These are phyloP conservation scores for Rhyacichthys aspro DNA, from an alignment of 2,797 vertebrate genomes.

Conservation along the genomic window DNA sequence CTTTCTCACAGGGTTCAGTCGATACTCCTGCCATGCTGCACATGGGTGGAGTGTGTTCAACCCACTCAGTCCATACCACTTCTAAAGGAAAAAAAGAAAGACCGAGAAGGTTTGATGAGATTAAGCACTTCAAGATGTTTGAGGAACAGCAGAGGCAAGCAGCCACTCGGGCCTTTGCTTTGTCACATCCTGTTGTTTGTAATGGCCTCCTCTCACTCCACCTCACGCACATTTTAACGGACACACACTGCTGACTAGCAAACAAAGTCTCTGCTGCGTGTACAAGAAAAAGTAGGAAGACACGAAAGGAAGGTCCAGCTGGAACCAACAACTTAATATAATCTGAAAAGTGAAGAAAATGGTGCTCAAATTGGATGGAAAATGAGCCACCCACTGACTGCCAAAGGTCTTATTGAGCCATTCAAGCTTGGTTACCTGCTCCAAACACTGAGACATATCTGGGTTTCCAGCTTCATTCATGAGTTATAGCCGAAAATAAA, in stretches of 20 bases:
- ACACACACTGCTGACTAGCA: conserved; percentile 44
- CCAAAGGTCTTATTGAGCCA: conserved; percentile 41
- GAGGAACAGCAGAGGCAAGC: conserved; percentile 65
- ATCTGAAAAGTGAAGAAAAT: conserved; percentile 39
- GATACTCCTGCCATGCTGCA: conserved; percentile 57
- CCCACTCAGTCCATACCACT: conserved; percentile 69
- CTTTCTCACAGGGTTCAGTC: conserved; percentile 58
- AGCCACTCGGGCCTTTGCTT: conserved; percentile 38
- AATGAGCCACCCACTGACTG: conserved; percentile 16
- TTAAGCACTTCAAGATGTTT: conserved; percentile 86
- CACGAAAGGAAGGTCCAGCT: conserved; percentile 16
- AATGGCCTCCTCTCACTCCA: conserved; percentile 19
- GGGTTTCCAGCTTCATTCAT: conserved; percentile 28
- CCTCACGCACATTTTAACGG: conserved; percentile 40
- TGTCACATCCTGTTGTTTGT: conserved; percentile 70
- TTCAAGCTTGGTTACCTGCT: conserved; percentile 45
- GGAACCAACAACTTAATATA: conserved; percentile 38
- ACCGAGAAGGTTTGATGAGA: conserved; percentile 79
- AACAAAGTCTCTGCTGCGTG: conserved; percentile 51
- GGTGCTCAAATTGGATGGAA: conserved; percentile 39
- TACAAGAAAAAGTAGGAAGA: conserved; percentile 3
- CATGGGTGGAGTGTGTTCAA: conserved; percentile 65
- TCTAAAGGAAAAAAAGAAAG: conserved; percentile 52
- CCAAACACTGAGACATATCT: conserved; percentile 31
- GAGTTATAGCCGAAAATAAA: conserved; percentile 36